Percentiles rank a stretch among this genome's conserved stretches.
These are phyloP conservation scores for Heliconius nattereri DNA, from an alignment of 1,140 invertebrate genomes.

Conservation along the genomic window DNA sequence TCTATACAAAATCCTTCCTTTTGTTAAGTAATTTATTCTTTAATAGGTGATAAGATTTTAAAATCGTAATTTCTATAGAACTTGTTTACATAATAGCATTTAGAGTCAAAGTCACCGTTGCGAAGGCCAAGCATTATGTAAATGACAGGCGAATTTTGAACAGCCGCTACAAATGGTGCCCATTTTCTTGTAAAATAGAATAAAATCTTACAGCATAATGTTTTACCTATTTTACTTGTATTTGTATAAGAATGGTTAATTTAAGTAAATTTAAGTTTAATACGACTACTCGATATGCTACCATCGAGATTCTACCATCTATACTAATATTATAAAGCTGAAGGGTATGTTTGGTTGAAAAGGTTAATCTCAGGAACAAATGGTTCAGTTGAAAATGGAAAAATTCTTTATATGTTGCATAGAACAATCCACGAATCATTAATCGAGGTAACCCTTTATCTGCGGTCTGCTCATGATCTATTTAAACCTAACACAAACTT, in stretches of 20 bases:
- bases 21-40: background rate
- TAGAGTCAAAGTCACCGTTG: slow-evolving; percentile 11
- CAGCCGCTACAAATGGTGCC: background rate
- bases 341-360: too few relatives aligned
- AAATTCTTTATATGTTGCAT: too few relatives aligned
- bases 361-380: too few relatives aligned
- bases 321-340: too few relatives aligned
- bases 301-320: too few relatives aligned
- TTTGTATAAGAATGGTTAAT: background rate
- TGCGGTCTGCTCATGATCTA: too few relatives aligned
- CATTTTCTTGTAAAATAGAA: slow-evolving; percentile 11
- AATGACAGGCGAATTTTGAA: background rate
- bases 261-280: background rate
- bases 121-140: slow-evolving; percentile 16
- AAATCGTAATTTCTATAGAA: background rate
- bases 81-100: background rate
- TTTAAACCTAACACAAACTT: too few relatives aligned
- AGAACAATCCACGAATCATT: too few relatives aligned
- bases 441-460: too few relatives aligned
- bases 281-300: too few relatives aligned
- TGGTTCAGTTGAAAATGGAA: too few relatives aligned
- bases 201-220: background rate
- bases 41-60: background rate
- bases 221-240: background rate
- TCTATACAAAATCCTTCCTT: background rate